Evolutionary conservation across 1,140 invertebrate species (phyloP).

Genomic region (Euura lappo): DNA sequence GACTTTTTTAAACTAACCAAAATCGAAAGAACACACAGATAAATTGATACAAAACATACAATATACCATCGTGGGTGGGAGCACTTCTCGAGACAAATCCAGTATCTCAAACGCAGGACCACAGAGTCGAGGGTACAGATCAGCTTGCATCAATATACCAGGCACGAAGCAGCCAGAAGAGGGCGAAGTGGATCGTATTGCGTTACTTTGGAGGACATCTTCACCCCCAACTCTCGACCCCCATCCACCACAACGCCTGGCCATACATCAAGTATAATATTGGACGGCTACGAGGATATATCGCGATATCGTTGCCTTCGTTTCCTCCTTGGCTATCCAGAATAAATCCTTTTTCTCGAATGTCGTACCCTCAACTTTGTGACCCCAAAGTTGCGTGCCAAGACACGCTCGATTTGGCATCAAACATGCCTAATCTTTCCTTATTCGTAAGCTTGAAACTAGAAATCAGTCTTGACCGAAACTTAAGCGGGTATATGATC

Average conservation of each 20-base stretch:
- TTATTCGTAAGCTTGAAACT: slow-evolving; percentile 9
- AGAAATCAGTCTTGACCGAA: too few species aligned
- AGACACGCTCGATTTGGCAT: slow-evolving; percentile 26
- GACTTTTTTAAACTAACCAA: too few species aligned
- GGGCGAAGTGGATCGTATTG: slow-evolving; percentile 44
- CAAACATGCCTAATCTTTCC: slow-evolving; percentile 29
- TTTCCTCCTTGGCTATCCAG: too few species aligned
- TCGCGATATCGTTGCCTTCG: neutral
- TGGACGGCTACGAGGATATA: slow-evolving; percentile 37
- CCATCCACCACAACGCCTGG: neutral
- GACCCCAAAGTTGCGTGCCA: slow-evolving; percentile 29
- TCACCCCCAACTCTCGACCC: slow-evolving; percentile 33
- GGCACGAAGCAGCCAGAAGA: slow-evolving; percentile 46
- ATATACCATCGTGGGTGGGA: too few species aligned
- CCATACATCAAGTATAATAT: slow-evolving; percentile 59
- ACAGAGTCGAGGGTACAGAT: slow-evolving; percentile 18
- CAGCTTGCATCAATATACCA: slow-evolving; percentile 55
- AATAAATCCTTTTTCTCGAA: too few species aligned
- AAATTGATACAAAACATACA: too few species aligned
- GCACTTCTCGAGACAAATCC: neutral
- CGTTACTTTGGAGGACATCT: slow-evolving; percentile 50
- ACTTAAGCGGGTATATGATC: too few species aligned
- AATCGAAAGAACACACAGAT: too few species aligned
- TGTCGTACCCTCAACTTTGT: slow-evolving; percentile 9
- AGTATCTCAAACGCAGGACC: slow-evolving; percentile 4